Evolutionary conservation across 2,113 vertebrate species (phyloP).

Genomic region (Sciurus niger): DNA sequence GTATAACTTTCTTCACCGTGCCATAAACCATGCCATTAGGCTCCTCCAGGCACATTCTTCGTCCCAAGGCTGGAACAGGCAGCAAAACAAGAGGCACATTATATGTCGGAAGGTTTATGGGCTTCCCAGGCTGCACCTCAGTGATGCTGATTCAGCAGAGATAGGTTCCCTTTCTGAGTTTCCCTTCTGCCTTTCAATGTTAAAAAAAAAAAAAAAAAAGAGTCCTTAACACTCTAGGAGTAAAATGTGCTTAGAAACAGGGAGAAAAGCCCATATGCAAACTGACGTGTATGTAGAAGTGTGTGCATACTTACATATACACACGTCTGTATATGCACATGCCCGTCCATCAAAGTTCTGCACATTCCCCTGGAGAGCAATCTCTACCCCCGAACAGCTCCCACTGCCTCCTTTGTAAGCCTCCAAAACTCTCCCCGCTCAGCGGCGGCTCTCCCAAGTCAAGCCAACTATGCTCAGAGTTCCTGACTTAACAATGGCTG

Average conservation of each 20-base stretch:
- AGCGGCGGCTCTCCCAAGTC: not conserved
- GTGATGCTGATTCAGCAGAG: slow-evolving; percentile 6
- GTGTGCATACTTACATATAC: not conserved
- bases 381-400: not conserved
- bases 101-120: not conserved
- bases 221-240: not conserved
- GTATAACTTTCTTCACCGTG: not conserved
- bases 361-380: not conserved
- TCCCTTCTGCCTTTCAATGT: not conserved
- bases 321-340: not conserved
- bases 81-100: not conserved
- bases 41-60: not conserved
- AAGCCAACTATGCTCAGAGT: not conserved
- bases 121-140: not conserved
- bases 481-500: not conserved
- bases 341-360: not conserved
- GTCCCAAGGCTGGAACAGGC: not conserved
- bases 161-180: slow-evolving; percentile 4
- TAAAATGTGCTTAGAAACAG: slow-evolving; percentile 49
- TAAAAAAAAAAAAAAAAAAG: not conserved
- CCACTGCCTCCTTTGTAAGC: not conserved
- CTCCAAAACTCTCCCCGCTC: not conserved
- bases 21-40: not conserved
- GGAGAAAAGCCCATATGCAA: not conserved
- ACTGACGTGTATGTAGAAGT: too few species aligned